Evolutionary conservation across 2,888 invertebrate species (phyloP), one percentile per base, ranked within the genome.

Genomic region (Parnassius mnemosyne): DNA sequence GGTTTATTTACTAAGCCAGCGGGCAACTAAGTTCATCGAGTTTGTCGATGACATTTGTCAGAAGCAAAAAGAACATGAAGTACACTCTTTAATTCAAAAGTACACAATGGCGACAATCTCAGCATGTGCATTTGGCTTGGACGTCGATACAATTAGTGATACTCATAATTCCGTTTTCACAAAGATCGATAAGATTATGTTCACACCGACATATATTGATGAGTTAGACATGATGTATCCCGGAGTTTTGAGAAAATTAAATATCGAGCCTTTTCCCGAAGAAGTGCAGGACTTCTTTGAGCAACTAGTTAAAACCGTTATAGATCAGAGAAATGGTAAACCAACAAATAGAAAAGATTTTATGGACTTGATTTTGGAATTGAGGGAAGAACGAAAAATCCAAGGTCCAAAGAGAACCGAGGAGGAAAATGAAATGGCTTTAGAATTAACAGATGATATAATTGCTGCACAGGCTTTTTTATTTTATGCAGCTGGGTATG

Each of bases 401-500:
- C 16, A 50, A 1, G 42, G 49, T 0, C 9, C 41, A 5, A 57
- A 16, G 41, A 57, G n/a, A 16, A 10, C n/a, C 42, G 50, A 50
- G 1, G 63, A 63, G 0, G 65, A 69, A 11, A 66, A 68, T 1
- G 53, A 68, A 16, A 10, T 72, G 1, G 76, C 75, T 10, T 57
- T 81, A 25, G 77, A 80, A 63, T 63, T 85, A 12, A 79, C 59
- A n/a, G 79, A 85, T 1, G 74, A 72, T 11, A 55, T 84, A 1
- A 81, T 88, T 13, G 77, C 79, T 1, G 84, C 88, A 0, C 89
- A 91, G 69, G 83, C 84, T 2, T 85, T 88, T 66, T 73, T 87
- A 13, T 89, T 92, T 67, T 89, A 86, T 62, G 72, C 77, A 1
- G 92, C 81, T 10, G 91, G 92, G 0, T 91, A 84, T 66, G 91